Evolutionary conservation across 2,113 vertebrate genomes (phyloP).

Genomic region (Cricetomys ansorgei): DNA sequence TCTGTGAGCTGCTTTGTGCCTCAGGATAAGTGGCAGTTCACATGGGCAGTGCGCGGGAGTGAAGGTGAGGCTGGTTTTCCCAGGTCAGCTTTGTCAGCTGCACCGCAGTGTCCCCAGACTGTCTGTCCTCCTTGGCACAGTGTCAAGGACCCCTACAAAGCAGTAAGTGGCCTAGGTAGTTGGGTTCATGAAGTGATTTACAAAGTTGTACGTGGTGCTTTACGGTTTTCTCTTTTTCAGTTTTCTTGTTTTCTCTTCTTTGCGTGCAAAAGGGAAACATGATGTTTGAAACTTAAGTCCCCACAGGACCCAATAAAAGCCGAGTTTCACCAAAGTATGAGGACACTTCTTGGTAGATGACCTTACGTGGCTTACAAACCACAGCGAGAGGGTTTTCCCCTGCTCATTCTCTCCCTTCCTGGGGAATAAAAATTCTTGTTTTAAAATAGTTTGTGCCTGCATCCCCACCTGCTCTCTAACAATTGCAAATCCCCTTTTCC

Average conservation of each 20-base stretch:
- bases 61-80: not conserved
- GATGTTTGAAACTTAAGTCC: not conserved
- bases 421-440: not conserved
- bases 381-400: not conserved
- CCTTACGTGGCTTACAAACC: not conserved
- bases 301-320: not conserved
- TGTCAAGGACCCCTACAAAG: not conserved
- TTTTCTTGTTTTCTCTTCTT: not conserved
- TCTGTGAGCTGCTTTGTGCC: not conserved
- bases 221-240: not conserved
- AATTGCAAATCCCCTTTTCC: not conserved
- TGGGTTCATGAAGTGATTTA: not conserved
- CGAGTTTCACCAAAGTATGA: not conserved
- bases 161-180: too few species aligned
- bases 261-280: not conserved
- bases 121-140: not conserved
- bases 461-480: not conserved
- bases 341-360: not conserved
- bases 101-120: fast-evolving
- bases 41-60: not conserved
- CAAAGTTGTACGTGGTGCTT: not conserved
- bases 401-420: not conserved
- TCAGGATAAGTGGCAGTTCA: not conserved
- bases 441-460: not conserved
- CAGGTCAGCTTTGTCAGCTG: not conserved